Percentiles rank a stretch among this genome's conserved stretches.
Conservation (phyloP, 2,113 vertebrate genomes). For the Microcebus jonahi region DNA sequence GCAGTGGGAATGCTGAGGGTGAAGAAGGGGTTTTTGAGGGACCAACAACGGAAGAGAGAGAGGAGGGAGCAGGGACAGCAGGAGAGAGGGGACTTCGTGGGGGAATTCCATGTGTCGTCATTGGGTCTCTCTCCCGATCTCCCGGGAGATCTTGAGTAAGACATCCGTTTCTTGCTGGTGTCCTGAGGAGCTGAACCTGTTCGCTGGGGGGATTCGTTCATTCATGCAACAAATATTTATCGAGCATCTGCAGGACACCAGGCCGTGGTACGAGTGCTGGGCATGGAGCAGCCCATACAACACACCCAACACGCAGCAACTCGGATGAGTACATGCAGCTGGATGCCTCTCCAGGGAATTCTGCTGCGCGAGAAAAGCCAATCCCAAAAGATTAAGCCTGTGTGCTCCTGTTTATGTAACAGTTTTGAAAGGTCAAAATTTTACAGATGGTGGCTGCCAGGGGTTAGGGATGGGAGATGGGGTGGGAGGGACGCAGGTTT, state of each 20-base stretch:
- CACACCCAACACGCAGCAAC: fast-evolving
- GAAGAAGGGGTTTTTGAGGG: background rate
- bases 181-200: background rate
- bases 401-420: background rate
- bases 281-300: background rate
- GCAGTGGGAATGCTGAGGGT: background rate
- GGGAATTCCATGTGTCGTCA: too few relatives aligned
- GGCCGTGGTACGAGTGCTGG: background rate
- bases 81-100: background rate
- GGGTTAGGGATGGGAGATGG: background rate
- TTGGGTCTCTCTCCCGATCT: background rate
- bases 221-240: background rate
- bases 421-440: background rate
- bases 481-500: background rate
- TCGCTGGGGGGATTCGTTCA: background rate
- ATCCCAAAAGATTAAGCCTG: background rate
- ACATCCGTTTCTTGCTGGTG: background rate
- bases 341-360: background rate
- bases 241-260: background rate
- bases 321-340: background rate
- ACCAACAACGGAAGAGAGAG: background rate
- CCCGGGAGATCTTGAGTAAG: background rate
- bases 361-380: background rate
- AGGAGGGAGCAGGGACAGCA: background rate
- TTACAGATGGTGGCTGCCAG: background rate